Evolutionary conservation across 2,797 vertebrate genomes (phyloP), one percentile per base, ranked within the genome.

Genomic region (Phylloscopus collybita): DNA sequence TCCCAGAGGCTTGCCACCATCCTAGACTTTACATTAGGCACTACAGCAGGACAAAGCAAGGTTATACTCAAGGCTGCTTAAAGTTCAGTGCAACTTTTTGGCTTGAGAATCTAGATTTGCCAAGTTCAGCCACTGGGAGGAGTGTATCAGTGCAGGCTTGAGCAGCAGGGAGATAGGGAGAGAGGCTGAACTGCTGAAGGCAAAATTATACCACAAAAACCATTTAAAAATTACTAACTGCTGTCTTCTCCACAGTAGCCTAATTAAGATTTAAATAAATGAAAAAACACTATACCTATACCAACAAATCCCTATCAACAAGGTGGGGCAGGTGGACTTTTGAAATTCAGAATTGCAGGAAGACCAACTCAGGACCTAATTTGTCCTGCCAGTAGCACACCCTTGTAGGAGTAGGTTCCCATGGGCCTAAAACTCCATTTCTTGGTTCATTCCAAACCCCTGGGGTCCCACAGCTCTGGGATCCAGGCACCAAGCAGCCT

Each of bases 391-490:
- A 64, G 30, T 4, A 62, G 16, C 30, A 54, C 19, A 56, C 3
- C 3, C 8, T 11, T 19, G 2, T 3, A 47, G 10, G 3, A 82
- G 6, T 2, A 78, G 10, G 3, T 10, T 38, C 3, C 44, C 6
- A 2, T 27, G 13, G 66, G 60, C 29, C 21, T 32, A 34, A 38
- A 61, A 10, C 3, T 36, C 13, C 6, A 14, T 15, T 42, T 51
- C 32, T 32, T 13, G 65, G 11, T 17, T 59, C 22, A 62, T 5
- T 59, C 16, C 1, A 8, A 80, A 15, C 5, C 10, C 11, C 5
- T 6, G 5, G 9, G 1, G 1, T 2, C 6, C 16, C 6, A 10
- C 0, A 2, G 26, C 42, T 65, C n/a, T 34, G 30, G 11, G 29
- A 51, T n/a, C 8, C 36, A 59, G 10, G 21, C 40, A 69, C 7